Evolutionary conservation across 2,888 invertebrate genomes (phyloP).

Genomic region (Agrochola lychnidis): DNA sequence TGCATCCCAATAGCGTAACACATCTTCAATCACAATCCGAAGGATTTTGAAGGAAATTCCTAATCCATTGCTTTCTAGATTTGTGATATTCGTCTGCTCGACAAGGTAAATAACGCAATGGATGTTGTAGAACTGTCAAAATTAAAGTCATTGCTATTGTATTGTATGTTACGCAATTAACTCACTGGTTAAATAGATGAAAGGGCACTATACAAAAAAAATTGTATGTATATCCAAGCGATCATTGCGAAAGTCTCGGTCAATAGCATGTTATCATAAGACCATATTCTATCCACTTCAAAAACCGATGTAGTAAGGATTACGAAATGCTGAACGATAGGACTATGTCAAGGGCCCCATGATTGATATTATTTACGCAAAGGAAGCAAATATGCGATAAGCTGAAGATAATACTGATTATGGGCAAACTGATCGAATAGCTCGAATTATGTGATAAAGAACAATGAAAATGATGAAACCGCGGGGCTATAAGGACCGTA

Average conservation of each 20-base stretch:
- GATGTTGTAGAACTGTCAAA: no score
- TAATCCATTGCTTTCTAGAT: no score
- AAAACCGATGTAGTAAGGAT: constrained; percentile 30
- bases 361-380: constrained; percentile 42
- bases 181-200: neutral
- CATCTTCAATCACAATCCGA: no score
- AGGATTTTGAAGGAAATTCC: no score
- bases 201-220: neutral
- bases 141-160: no score
- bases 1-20: no score
- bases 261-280: constrained; percentile 20
- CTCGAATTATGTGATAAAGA: neutral
- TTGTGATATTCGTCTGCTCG: no score
- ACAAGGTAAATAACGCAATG: no score
- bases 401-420: constrained; percentile 40
- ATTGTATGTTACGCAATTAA: no score
- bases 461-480: neutral
- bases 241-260: constrained; percentile 27
- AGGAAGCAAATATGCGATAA: constrained; percentile 44
- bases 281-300: constrained; percentile 42
- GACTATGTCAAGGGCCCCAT: constrained; percentile 30
- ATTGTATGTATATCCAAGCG: neutral
- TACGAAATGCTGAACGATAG: constrained; percentile 46
- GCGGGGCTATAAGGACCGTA: no score
- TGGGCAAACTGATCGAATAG: constrained; percentile 6